Conservation (phyloP, 2,797 vertebrate species). For the Gadopsis bispinosus region DNA sequence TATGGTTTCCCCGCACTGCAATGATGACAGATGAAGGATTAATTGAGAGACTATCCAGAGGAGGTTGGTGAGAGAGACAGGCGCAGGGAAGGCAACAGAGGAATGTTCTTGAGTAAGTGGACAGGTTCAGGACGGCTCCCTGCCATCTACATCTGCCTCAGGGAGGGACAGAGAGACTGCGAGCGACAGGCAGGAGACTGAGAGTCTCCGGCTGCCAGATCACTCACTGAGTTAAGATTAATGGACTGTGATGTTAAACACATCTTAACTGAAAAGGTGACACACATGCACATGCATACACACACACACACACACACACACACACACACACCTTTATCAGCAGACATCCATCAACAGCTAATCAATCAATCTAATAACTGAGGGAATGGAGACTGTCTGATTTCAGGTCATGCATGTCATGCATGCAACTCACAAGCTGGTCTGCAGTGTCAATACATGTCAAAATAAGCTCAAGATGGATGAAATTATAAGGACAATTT, state of each 20-base stretch:
- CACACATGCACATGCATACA: conserved; percentile 38
- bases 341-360: conserved; percentile 49
- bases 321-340: conserved; percentile 61
- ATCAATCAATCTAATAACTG: conserved; percentile 67
- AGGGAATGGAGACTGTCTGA: conserved; percentile 45
- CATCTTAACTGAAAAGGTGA: conserved; percentile 52
- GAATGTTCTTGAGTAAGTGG: conserved; percentile 53
- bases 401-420: conserved; percentile 30
- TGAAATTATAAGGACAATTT: not conserved
- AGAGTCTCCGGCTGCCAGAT: conserved; percentile 71
- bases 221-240: conserved; percentile 71
- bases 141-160: conserved; percentile 53
- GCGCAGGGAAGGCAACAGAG: conserved; percentile 48
- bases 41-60: conserved; percentile 60
- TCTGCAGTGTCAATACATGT: conserved; percentile 41
- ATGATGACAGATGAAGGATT: conserved; percentile 53
- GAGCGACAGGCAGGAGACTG: conserved; percentile 63
- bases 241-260: conserved; percentile 66
- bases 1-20: not conserved
- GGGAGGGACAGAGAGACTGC: conserved; percentile 61
- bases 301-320: conserved; percentile 41
- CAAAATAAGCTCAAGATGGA: conserved; percentile 6
- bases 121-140: conserved; percentile 47
- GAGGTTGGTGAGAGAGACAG: conserved; percentile 39
- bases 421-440: conserved; percentile 7